These are phyloP conservation scores for Prunella fulvescens DNA, from an alignment of 2,113 vertebrate species.

Conservation along the genomic window DNA sequence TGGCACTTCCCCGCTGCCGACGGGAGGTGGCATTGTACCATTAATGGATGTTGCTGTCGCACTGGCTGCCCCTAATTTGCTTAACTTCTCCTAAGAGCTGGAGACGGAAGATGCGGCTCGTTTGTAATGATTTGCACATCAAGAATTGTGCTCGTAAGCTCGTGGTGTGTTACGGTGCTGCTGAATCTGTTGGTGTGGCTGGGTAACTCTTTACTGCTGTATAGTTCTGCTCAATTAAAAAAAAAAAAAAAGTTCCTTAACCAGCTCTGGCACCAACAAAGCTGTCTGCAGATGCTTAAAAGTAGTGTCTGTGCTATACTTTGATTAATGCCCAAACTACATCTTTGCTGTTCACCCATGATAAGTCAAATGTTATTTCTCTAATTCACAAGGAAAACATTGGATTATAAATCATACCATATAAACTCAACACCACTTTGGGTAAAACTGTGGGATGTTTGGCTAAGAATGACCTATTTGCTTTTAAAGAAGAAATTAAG, in stretches of 20 bases:
- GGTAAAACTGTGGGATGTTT: neutral
- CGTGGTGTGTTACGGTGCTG: neutral
- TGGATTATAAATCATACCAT: conserved; percentile 37
- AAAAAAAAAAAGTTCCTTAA: neutral
- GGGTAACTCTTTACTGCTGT: neutral
- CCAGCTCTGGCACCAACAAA: neutral
- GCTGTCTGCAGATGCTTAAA: conserved; percentile 12
- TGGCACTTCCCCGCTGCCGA: neutral
- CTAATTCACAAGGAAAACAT: neutral
- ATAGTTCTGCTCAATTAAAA: neutral
- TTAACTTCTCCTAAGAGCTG: neutral
- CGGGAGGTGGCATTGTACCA: conserved; percentile 80
- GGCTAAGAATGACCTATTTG: neutral
- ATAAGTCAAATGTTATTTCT: conserved; percentile 45
- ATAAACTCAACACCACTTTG: conserved; percentile 32
- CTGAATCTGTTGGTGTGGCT: neutral
- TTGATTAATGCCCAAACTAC: conserved; percentile 49
- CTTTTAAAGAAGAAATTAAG: conserved; percentile 28
- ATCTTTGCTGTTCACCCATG: conserved; percentile 21
- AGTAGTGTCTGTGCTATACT: neutral
- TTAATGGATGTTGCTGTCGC: conserved; percentile 60
- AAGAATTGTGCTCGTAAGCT: conserved; percentile 1
- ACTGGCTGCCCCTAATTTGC: neutral
- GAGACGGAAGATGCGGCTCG: conserved; percentile 8
- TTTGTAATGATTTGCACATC: conserved; percentile 36